A percentile compares a stretch with the other conserved stretches of the same genome.
These are phyloP conservation scores for Myotis lucifugus DNA, from an alignment of 2,113 vertebrate genomes.

Conservation along the genomic window DNA sequence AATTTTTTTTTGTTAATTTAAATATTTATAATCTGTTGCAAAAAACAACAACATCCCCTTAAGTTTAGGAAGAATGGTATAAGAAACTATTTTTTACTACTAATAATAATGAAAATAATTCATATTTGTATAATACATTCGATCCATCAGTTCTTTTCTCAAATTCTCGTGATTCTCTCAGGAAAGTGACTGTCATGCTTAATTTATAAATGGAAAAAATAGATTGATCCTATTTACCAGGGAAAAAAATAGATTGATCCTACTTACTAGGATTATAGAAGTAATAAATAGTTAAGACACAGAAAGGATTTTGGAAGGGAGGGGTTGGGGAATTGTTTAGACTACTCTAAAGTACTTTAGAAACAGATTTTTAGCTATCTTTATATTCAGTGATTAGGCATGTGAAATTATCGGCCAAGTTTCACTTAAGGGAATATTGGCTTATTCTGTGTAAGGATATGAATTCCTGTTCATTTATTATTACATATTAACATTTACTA, in stretches of 20 bases:
- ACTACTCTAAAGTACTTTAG: not conserved
- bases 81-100: not conserved
- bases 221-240: not conserved
- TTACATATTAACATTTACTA: slow-evolving; percentile 3
- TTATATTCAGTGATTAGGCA: not conserved
- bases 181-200: not conserved
- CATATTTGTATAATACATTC: not conserved
- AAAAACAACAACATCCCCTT: not conserved
- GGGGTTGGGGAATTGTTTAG: not conserved
- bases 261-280: not conserved
- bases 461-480: not conserved
- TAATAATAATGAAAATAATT: not conserved
- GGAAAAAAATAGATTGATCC: not conserved
- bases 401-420: not conserved
- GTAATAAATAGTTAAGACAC: not conserved
- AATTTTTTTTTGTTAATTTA: slow-evolving; percentile 11
- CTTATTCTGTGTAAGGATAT: not conserved
- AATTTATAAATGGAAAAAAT: not conserved
- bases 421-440: not conserved
- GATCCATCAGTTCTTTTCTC: not conserved
- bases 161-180: not conserved
- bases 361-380: not conserved
- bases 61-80: not conserved
- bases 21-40: not conserved
- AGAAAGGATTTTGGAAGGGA: not conserved